Conservation (phyloP, 2,888 invertebrate genomes). For the Heliconius ethilla region DNA sequence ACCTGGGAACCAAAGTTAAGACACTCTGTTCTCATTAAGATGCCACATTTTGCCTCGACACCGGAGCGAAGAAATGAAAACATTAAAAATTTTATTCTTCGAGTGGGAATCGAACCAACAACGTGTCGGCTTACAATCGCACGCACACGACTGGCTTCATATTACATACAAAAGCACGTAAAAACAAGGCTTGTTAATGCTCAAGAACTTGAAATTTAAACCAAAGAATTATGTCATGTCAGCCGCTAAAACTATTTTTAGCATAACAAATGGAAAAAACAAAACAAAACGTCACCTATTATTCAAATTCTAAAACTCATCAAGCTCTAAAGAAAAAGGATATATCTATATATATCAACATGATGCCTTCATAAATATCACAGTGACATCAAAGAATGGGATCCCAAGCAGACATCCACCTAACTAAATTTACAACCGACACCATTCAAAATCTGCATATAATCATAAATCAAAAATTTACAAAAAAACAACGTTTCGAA, state of each 20-base stretch:
- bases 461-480: constrained; percentile 54
- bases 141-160: too few relatives aligned
- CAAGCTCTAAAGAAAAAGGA: constrained; percentile 51
- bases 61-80: too few relatives aligned
- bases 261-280: background rate
- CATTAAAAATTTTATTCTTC: too few relatives aligned
- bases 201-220: background rate
- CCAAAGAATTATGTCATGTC: background rate
- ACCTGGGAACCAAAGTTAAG: too few relatives aligned
- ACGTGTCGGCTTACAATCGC: too few relatives aligned
- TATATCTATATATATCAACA: constrained; percentile 52
- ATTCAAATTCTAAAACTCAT: constrained; percentile 56
- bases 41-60: too few relatives aligned
- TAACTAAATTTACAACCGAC: constrained; percentile 54
- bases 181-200: background rate
- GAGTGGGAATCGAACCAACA: too few relatives aligned
- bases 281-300: constrained; percentile 50
- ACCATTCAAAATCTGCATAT: constrained; percentile 56
- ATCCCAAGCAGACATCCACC: constrained; percentile 48
- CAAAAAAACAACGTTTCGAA: constrained; percentile 50
- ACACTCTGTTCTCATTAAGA: too few relatives aligned
- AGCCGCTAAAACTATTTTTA: constrained; percentile 41
- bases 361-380: constrained; percentile 60
- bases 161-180: background rate
- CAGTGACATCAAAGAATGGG: constrained; percentile 55